Conservation (phyloP, 2,113 vertebrate species). For the Python bivittatus region DNA sequence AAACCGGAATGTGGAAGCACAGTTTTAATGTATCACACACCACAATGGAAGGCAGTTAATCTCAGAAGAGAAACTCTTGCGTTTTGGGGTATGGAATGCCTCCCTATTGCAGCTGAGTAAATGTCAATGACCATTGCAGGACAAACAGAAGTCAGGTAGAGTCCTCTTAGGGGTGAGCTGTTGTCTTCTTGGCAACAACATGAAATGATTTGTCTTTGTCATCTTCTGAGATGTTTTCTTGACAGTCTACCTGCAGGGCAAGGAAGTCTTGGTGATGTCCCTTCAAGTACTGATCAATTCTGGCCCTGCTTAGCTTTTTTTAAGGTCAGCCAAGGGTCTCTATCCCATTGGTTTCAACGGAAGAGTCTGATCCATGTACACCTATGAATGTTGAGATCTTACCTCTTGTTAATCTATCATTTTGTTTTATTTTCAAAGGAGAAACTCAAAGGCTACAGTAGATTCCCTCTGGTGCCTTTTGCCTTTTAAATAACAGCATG, state of each 20-base stretch:
- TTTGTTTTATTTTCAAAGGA: background rate
- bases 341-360: background rate
- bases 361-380: too few relatives aligned
- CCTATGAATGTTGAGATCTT: background rate
- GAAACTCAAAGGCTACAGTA: background rate
- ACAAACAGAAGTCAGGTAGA: background rate
- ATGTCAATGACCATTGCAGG: background rate
- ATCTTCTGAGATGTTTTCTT: background rate
- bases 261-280: background rate
- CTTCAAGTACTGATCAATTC: background rate
- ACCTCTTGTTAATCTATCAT: background rate
- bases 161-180: background rate
- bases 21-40: background rate
- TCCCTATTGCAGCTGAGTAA: background rate
- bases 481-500: background rate
- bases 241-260: background rate
- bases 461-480: background rate
- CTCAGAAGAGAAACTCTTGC: background rate
- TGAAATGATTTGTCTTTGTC: background rate
- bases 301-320: background rate
- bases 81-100: background rate
- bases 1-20: background rate
- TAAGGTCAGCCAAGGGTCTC: background rate
- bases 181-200: background rate
- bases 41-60: background rate